Conservation (phyloP, 2,888 invertebrate species). For the Bombyx huttoni region DNA sequence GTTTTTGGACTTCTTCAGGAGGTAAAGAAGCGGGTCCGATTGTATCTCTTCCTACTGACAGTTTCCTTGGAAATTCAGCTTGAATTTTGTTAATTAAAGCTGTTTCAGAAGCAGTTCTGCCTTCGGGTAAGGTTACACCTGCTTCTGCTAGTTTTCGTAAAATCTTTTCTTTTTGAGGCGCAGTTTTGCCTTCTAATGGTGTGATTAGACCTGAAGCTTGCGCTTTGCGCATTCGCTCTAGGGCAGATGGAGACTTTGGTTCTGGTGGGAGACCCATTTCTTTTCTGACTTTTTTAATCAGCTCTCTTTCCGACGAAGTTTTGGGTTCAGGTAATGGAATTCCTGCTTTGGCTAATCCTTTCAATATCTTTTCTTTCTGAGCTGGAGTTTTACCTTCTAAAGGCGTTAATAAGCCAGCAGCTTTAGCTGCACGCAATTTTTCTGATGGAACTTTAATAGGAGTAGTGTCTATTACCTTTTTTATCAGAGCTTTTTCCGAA, state of each 20-base stretch:
- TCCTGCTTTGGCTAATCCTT: constrained; percentile 9
- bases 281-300: constrained; percentile 13
- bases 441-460: constrained; percentile 8
- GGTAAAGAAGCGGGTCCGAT: constrained; percentile 4
- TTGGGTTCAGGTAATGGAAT: constrained; percentile 18
- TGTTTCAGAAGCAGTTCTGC: constrained; percentile 19
- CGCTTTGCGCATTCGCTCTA: background rate
- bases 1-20: constrained; percentile 6
- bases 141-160: constrained; percentile 12
- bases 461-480: constrained; percentile 11
- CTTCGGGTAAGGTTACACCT: constrained; percentile 21
- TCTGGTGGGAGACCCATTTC: constrained; percentile 18
- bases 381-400: constrained; percentile 11
- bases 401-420: constrained; percentile 13
- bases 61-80: constrained; percentile 3
- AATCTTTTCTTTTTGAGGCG: constrained; percentile 19
- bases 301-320: constrained; percentile 15
- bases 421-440: constrained; percentile 16
- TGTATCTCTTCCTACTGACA: constrained; percentile 9
- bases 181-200: constrained; percentile 21
- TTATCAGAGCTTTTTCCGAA: constrained; percentile 18
- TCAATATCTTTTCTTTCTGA: constrained; percentile 17
- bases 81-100: constrained; percentile 13
- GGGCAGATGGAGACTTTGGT: constrained; percentile 10
- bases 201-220: constrained; percentile 14